A percentile compares a stretch with the other conserved stretches of the same genome.
These are phyloP conservation scores for Gerris buenoi DNA, from an alignment of 1,140 invertebrate species.

Conservation along the genomic window DNA sequence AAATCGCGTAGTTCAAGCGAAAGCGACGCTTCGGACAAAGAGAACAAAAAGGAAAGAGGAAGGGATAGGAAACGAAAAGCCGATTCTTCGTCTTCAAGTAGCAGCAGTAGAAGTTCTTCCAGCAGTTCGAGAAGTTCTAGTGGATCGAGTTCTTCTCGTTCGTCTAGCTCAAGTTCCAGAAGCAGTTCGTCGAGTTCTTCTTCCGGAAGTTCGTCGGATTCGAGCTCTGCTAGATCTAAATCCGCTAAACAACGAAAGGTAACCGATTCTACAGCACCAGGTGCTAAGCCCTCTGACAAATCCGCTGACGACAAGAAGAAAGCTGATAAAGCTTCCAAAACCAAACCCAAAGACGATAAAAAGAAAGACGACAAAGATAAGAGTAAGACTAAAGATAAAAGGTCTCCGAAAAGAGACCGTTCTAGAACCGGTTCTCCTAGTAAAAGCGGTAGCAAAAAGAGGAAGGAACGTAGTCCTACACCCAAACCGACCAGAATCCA, in stretches of 20 bases:
- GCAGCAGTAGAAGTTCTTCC: conserved; percentile 42
- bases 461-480: conserved; percentile 64
- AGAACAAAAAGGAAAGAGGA: conserved; percentile 22
- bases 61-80: conserved; percentile 22
- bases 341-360: conserved; percentile 25
- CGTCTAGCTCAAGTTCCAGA: conserved; percentile 54
- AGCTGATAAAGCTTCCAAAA: conserved; percentile 23
- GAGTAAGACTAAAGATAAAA: conserved; percentile 18
- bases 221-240: conserved; percentile 38
- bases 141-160: conserved; percentile 38
- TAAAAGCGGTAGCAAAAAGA: conserved; percentile 29
- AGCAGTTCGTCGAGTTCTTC: conserved; percentile 43
- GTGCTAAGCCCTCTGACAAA: conserved; percentile 25
- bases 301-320: conserved; percentile 34
- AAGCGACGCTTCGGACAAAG: conserved; percentile 22
- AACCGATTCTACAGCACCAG: conserved; percentile 18
- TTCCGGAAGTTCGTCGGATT: conserved; percentile 39
- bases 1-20: conserved; percentile 11
- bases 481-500: conserved; percentile 82
- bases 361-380: conserved; percentile 29
- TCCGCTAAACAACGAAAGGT: conserved; percentile 46
- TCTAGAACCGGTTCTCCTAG: conserved; percentile 16
- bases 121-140: conserved; percentile 46
- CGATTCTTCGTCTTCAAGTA: conserved; percentile 18
- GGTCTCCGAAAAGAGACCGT: conserved; percentile 34